Evolutionary conservation across 2,797 vertebrate species (phyloP), one percentile per base, ranked within the genome.

Genomic region (Forpus xanthops): DNA sequence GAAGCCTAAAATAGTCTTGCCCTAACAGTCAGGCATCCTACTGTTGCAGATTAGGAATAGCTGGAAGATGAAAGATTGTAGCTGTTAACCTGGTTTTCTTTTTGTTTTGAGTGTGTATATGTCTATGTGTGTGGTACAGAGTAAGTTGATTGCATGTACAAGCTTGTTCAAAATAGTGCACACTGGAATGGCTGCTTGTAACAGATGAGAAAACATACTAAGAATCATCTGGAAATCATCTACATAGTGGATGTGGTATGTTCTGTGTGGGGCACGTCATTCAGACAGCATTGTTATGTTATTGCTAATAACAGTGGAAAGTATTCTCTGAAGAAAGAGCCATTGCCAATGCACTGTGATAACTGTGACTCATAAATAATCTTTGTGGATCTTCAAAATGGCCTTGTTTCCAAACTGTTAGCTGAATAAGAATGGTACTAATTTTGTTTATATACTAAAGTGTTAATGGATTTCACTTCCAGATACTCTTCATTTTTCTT

Each of bases 401-500:
- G 23, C 4, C 41, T 82, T 82, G 45, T 81, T 85, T 85, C 73
- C 50, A 50, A 47, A 52, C 24, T 53, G 21, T 87, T 94, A 72
- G 25, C 25, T 91, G 65, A 94, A 58, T 90, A 82, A 80, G 79
- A 93, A 20, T 39, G 73, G 68, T 70, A 31, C 7, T 74, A 3
- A 87, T 39, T 90, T 39, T 95, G 28, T 79, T 82, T 83, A 55
- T 91, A 37, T 95, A 96, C 96, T 98, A 97, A 98, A 96, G 82
- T 95, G 91, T 96, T 94, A 94, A 96, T 96, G 97, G 78, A 95
- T 98, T 98, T 98, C 98, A 97, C 98, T 98, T 98, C 94, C 98
- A 99, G 99, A 99, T 99, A 99, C 96, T 99, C 99, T 91, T 99
- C 99, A 94, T 99, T 99, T 98, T 99, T 99, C 98, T 99, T 99